Conservation (phyloP, 2,797 vertebrate genomes). For the Intellagama lesueurii region DNA sequence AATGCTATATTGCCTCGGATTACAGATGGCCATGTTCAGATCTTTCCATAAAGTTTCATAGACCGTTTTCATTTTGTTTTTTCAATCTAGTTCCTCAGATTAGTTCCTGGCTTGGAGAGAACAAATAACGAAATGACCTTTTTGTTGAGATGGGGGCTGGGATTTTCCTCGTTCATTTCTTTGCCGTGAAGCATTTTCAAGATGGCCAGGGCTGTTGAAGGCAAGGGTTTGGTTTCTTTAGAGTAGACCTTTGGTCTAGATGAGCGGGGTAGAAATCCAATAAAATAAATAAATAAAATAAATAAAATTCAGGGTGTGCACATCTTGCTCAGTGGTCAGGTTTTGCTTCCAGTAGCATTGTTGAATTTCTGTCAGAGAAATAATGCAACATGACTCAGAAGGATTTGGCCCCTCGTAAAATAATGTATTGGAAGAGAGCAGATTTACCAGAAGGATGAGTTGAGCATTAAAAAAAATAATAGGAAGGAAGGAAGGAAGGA, state of each 20-base stretch:
- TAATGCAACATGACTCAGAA: not conserved
- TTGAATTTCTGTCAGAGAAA: not conserved
- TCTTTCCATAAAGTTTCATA: slow-evolving; percentile 53
- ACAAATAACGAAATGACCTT: slow-evolving; percentile 14
- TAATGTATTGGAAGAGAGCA: slow-evolving; percentile 8
- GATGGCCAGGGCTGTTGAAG: not conserved
- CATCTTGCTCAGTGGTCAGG: not conserved
- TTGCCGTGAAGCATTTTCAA: not conserved
- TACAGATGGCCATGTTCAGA: slow-evolving; percentile 37
- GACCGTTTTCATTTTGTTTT: slow-evolving; percentile 48
- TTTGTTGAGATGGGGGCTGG: not conserved
- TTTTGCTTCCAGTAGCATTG: not conserved
- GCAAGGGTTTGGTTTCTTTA: not conserved
- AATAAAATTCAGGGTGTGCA: not conserved
- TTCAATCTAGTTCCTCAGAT: slow-evolving; percentile 54
- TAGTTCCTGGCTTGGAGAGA: slow-evolving; percentile 36
- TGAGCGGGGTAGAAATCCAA: no score
- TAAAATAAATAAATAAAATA: no score
- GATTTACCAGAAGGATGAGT: slow-evolving; percentile 12
- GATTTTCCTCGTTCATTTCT: not conserved
- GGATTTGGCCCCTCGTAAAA: slow-evolving; percentile 7
- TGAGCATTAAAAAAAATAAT: not conserved
- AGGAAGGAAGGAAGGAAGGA: not conserved
- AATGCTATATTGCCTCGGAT: slow-evolving; percentile 45
- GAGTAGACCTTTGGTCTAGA: no score